Percentiles rank a stretch among this genome's conserved stretches.
Conservation (phyloP, 2,113 vertebrate species). For the Platysternon megacephalum region DNA sequence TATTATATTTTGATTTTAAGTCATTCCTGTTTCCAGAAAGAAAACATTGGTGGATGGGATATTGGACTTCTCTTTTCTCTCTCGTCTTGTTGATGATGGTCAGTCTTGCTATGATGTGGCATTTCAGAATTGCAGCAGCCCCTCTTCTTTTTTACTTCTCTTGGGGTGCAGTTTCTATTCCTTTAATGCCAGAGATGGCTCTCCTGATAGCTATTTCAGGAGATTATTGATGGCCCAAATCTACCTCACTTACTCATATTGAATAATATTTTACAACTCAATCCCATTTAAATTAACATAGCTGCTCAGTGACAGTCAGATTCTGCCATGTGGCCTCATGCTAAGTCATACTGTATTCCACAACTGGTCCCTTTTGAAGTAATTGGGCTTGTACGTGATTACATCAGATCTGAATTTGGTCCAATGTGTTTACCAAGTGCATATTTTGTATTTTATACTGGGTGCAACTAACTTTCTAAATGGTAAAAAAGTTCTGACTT, state of each 20-base stretch:
- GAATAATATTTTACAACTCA: constrained; percentile 17
- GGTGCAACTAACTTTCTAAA: constrained; percentile 56
- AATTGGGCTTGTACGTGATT: constrained; percentile 53
- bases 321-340: constrained; percentile 7
- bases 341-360: constrained; percentile 60
- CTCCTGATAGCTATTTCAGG: constrained; percentile 21
- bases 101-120: background rate
- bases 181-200: background rate
- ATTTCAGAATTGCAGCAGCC: background rate
- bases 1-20: background rate
- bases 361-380: constrained; percentile 64
- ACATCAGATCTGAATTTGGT: constrained; percentile 64
- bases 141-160: background rate
- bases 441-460: constrained; percentile 65
- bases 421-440: constrained; percentile 66
- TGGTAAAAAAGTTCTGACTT: constrained; percentile 67
- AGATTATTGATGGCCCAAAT: constrained; percentile 14
- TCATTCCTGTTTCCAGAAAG: background rate
- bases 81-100: background rate
- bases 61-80: background rate
- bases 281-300: constrained; percentile 17
- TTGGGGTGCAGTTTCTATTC: background rate
- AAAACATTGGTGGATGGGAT: accelerated
- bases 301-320: background rate
- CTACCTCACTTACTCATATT: constrained; percentile 34